Evolutionary conservation across 2,797 vertebrate species (phyloP).

Genomic region (Lates japonicus): DNA sequence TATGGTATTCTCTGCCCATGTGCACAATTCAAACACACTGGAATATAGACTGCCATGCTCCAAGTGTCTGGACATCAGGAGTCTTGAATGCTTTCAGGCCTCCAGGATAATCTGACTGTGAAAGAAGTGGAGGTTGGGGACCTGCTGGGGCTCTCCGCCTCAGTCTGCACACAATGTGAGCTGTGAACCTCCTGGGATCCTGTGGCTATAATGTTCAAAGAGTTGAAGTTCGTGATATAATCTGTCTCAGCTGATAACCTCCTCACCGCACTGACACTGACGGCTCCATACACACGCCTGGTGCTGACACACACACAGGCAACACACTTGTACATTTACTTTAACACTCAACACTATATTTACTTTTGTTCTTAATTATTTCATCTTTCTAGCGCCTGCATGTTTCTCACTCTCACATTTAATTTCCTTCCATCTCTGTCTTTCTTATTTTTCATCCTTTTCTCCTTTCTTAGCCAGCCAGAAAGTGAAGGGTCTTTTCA

Average conservation of each 20-base stretch:
- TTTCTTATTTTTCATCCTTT: slow-evolving; percentile 20
- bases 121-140: slow-evolving; percentile 17
- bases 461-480: slow-evolving; percentile 44
- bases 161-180: slow-evolving; percentile 28
- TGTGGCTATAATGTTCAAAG: slow-evolving; percentile 45
- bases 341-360: not conserved
- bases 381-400: not conserved
- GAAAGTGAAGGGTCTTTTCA: slow-evolving; percentile 81
- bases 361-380: slow-evolving; percentile 17
- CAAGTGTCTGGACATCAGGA: not conserved
- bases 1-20: not conserved
- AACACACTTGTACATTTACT: not conserved
- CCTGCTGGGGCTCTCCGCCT: slow-evolving; percentile 17
- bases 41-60: slow-evolving; percentile 9
- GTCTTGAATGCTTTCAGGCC: slow-evolving; percentile 11
- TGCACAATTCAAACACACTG: slow-evolving; percentile 11
- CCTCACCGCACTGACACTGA: slow-evolving; percentile 40
- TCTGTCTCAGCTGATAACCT: slow-evolving; percentile 53
- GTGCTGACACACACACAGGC: slow-evolving; percentile 11
- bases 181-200: slow-evolving; percentile 52
- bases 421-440: slow-evolving; percentile 43
- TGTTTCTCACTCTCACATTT: slow-evolving; percentile 9
- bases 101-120: slow-evolving; percentile 34
- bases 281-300: slow-evolving; percentile 5
- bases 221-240: slow-evolving; percentile 36